Percentiles rank a stretch among this genome's conserved stretches.
Evolutionary conservation across 1,140 invertebrate genomes (phyloP).

Genomic region (Drosophila pseudoananassae): DNA sequence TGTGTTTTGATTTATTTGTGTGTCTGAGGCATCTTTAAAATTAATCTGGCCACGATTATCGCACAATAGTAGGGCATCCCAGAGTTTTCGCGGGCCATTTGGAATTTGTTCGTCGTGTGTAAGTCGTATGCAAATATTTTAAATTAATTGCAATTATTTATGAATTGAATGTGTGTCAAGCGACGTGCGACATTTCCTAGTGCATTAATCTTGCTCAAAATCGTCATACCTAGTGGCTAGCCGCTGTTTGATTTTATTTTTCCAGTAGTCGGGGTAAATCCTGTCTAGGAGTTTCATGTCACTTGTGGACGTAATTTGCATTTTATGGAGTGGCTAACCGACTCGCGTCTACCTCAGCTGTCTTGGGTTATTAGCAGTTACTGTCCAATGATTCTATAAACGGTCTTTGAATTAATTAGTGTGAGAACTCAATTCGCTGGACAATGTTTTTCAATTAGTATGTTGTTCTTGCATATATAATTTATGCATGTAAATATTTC

Average conservation of each 20-base stretch:
- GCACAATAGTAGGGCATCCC: slow-evolving; percentile 1
- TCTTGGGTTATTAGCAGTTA: slow-evolving; percentile 14
- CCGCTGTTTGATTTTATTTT: not conserved
- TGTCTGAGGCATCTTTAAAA: slow-evolving; percentile 22
- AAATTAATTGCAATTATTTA: slow-evolving; percentile 75
- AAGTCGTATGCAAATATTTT: slow-evolving; percentile 62
- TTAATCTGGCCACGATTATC: slow-evolving; percentile 34
- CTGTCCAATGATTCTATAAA: slow-evolving; percentile 29
- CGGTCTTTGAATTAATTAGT: slow-evolving; percentile 34
- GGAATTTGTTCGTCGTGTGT: slow-evolving; percentile 37
- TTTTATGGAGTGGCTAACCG: slow-evolving; percentile 23
- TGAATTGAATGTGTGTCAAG: slow-evolving; percentile 63
- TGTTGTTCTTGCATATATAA: not conserved
- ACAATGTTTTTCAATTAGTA: slow-evolving; percentile 2
- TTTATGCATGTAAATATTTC: not conserved
- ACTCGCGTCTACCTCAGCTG: slow-evolving; percentile 5
- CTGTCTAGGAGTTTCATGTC: slow-evolving; percentile 37
- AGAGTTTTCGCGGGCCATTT: slow-evolving; percentile 21
- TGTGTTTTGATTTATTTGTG: slow-evolving; percentile 64
- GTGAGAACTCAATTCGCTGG: slow-evolving; percentile 12
- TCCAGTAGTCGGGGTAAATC: slow-evolving; percentile 4
- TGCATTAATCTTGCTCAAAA: slow-evolving; percentile 71
- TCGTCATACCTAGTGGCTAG: slow-evolving; percentile 18
- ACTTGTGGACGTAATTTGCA: slow-evolving; percentile 39
- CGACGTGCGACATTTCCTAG: slow-evolving; percentile 64